phyloP scores from a whole-genome alignment of 1,140 invertebrate genomes.

The Branchinecta lynchi region DNA sequence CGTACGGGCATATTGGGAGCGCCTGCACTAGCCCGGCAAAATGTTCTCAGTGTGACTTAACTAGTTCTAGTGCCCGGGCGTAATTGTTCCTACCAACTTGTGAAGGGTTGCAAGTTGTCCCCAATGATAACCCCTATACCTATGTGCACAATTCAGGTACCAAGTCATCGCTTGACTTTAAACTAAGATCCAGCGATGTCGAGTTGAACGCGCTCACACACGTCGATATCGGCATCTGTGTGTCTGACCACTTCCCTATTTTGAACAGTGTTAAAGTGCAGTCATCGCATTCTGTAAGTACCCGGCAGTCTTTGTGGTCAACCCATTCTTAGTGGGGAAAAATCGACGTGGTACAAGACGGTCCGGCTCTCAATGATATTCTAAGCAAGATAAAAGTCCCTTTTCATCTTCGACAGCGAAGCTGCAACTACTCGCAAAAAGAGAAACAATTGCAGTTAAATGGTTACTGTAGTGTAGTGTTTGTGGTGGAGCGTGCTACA shows the following conservation, averaged over 20 bases:
- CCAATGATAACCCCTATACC: neutral
- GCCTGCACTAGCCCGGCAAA: constrained; percentile 2
- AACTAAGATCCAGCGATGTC: neutral
- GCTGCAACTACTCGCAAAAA: neutral
- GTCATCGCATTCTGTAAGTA: neutral
- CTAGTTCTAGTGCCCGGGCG: neutral
- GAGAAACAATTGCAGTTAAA: neutral
- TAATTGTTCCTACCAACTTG: neutral
- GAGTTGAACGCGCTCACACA: neutral
- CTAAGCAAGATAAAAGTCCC: too few species aligned
- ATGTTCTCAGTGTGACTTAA: neutral
- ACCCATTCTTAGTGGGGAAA: neutral
- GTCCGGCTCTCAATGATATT: too few species aligned
- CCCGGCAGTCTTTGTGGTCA: neutral
- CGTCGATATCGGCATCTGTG: neutral
- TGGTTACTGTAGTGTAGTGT: neutral
- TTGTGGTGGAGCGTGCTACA: too few species aligned
- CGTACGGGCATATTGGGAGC: neutral
- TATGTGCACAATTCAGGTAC: neutral
- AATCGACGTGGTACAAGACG: neutral
- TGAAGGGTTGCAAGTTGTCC: neutral
- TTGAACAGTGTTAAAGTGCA: neutral
- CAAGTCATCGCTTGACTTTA: neutral
- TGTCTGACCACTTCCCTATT: too few species aligned
- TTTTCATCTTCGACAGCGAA: neutral